Percentiles rank a stretch among this genome's conserved stretches.
These are phyloP conservation scores for Siniperca undulata DNA, from an alignment of 2,797 vertebrate genomes.

Conservation along the genomic window DNA sequence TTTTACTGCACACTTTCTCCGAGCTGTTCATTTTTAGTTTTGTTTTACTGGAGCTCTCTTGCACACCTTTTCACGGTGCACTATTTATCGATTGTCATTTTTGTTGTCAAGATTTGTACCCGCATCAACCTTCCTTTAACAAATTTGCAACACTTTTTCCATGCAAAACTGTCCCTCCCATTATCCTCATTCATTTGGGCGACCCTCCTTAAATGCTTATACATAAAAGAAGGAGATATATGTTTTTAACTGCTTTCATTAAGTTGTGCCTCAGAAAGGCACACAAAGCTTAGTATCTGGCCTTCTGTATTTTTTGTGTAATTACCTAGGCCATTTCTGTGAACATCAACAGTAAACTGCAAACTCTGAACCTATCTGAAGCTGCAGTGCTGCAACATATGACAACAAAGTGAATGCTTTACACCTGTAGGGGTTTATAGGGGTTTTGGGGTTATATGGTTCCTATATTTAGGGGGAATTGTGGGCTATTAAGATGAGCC, in stretches of 20 bases:
- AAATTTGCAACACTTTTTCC: neutral
- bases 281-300: neutral
- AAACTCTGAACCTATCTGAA: conserved; percentile 18
- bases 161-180: neutral
- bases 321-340: conserved; percentile 14
- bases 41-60: neutral
- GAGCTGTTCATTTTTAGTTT: neutral
- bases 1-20: neutral
- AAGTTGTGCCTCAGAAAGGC: conserved; percentile 13
- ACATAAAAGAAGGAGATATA: neutral
- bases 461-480: conserved; percentile 47
- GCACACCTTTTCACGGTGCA: neutral
- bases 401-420: conserved; percentile 28
- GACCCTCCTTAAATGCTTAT: neutral
- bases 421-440: conserved; percentile 41
- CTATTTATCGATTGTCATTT: neutral
- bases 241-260: neutral
- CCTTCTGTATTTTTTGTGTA: conserved; percentile 1
- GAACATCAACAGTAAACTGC: conserved; percentile 17
- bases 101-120: neutral
- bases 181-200: neutral
- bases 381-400: conserved; percentile 17
- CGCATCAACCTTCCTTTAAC: neutral
- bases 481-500: conserved; percentile 47
- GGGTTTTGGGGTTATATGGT: conserved; percentile 28